These are phyloP conservation scores for Zootoca vivipara DNA, from an alignment of 2,113 vertebrate species.

Conservation along the genomic window DNA sequence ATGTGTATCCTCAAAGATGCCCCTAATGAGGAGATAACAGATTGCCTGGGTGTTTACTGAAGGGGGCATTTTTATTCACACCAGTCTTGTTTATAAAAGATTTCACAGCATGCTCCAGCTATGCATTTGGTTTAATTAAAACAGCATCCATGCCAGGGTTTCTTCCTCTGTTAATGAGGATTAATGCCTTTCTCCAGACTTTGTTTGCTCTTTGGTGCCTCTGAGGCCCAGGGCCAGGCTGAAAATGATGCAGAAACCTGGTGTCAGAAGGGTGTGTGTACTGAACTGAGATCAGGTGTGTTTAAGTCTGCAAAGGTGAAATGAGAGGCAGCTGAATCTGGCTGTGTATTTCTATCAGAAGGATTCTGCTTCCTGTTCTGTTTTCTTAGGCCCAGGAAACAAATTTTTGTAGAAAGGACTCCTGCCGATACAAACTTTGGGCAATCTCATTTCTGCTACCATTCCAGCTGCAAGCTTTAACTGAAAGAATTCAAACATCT, in stretches of 20 bases:
- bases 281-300: neutral
- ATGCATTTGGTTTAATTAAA: slow-evolving; percentile 39
- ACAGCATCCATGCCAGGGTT: slow-evolving; percentile 12
- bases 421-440: neutral
- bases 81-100: slow-evolving; percentile 27
- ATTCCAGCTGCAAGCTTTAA: neutral
- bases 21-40: neutral
- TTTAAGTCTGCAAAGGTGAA: neutral
- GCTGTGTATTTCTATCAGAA: neutral
- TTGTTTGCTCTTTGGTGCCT: neutral
- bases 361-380: neutral
- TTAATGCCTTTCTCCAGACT: slow-evolving; percentile 26
- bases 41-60: neutral
- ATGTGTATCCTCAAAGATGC: neutral
- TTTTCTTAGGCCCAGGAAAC: neutral
- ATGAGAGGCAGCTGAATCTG: neutral
- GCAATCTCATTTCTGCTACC: neutral
- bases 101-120: slow-evolving; percentile 13
- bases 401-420: neutral
- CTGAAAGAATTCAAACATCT: neutral
- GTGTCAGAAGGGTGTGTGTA: neutral
- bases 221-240: neutral
- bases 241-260: neutral
- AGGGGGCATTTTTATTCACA: slow-evolving; percentile 20
- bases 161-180: neutral